These are phyloP conservation scores for Microchrysa polita DNA, from an alignment of 2,888 invertebrate genomes.

Conservation along the genomic window DNA sequence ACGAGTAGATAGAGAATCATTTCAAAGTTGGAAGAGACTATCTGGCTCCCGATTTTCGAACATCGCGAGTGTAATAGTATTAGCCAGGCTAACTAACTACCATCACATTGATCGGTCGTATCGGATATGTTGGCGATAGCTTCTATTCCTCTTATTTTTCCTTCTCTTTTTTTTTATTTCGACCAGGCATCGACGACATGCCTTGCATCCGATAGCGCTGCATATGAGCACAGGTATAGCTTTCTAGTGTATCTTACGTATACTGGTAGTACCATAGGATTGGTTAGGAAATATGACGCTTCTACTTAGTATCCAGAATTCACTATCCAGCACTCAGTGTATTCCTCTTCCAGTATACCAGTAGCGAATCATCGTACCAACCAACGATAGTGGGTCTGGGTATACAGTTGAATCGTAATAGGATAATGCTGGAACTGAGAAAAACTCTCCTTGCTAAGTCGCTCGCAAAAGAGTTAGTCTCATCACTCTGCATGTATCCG, in stretches of 20 bases:
- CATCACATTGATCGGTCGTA: constrained; percentile 38
- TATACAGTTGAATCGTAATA: background rate
- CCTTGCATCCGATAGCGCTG: constrained; percentile 30
- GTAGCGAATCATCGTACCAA: background rate
- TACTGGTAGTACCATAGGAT: too few relatives aligned
- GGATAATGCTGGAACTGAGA: too few relatives aligned
- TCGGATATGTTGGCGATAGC: constrained; percentile 42
- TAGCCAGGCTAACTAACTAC: constrained; percentile 35
- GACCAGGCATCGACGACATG: constrained; percentile 25
- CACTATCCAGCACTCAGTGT: background rate
- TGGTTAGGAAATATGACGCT: constrained; percentile 38
- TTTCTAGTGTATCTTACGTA: background rate
- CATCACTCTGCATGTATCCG: too few relatives aligned
- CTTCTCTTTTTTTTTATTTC: too few relatives aligned
- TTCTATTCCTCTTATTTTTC: constrained; percentile 20
- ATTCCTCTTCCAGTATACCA: background rate
- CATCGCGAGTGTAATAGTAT: background rate
- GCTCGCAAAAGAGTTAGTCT: too few relatives aligned
- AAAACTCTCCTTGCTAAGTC: too few relatives aligned
- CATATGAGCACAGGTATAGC: too few relatives aligned
- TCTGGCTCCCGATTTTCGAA: constrained; percentile 43
- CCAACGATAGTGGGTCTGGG: too few relatives aligned
- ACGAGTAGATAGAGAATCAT: constrained; percentile 34
- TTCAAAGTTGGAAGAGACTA: constrained; percentile 47
- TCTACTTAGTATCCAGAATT: constrained; percentile 35